Base-by-base conservation (phyloP, 2,797 vertebrate genomes). In the Bovichtus variegatus region DNA sequence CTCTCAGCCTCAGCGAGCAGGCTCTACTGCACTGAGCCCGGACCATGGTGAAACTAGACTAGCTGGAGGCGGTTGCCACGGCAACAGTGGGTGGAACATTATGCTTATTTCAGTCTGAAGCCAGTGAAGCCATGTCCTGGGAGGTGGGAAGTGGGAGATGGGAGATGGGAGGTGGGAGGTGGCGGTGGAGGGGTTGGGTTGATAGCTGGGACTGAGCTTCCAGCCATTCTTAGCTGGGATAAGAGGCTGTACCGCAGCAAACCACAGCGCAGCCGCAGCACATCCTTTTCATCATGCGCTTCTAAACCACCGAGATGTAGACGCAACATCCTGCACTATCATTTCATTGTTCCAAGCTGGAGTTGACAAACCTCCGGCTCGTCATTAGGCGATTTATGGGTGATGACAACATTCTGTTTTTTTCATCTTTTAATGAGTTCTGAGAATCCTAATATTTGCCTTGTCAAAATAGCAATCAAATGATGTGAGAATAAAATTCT, bases 31-130 rank as follows among this genome's bases (percentile, higher is more conserved):
- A 64, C 81, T 57, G 21, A 50, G 40, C 44, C 49, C 16, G 65
- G 55, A 65, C 23, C n/a, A 38, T 19, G 59, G 41, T 21, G 54
- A 83, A 6, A 9, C n/a, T n/a, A n/a, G n/a, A 51, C 69, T 78
- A 51, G 61, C 81, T 75, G 58, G 80, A 86, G 49, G 63, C 36
- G 57, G 92, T 94, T 93, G 78, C 87, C 71, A 73, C 78, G 71
- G 91, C 74, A 88, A 92, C 87, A 53, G 70, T 23, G 70, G 78
- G 75, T 34, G 44, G 81, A 68, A 74, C 61, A 16, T 58, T 79
- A 49, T 36, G 63, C 61, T 83, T 85, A 74, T 86, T 85, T 80
- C 71, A 78, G 70, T 54, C 57, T 8, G 23, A n/a, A 74, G 71
- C 74, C 80, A 86, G 75, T 9, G 7, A 66, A 73, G 67, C 57